Conservation (phyloP, 1,140 invertebrate genomes). For the Brachionus calyciflorus region DNA sequence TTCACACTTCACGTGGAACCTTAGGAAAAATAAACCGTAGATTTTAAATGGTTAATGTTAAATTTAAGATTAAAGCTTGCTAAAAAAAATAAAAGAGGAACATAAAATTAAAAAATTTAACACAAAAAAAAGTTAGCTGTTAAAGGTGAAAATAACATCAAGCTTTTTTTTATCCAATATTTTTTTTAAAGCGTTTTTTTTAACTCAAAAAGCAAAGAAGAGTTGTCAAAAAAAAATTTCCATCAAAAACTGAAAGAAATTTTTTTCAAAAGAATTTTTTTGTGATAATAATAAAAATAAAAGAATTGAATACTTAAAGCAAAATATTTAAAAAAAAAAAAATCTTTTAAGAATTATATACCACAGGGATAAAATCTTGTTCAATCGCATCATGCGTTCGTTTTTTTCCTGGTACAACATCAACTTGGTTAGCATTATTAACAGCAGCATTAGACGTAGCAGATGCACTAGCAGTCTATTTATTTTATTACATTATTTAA, state of each 20-base stretch:
- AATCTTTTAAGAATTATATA: constrained; percentile 29
- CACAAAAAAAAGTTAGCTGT: too few relatives aligned
- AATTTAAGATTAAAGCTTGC: background rate
- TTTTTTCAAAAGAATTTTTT: background rate
- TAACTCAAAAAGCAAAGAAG: background rate
- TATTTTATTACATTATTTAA: background rate
- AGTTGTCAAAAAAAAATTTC: too few relatives aligned
- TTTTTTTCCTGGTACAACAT: constrained; percentile 47
- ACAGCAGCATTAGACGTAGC: constrained; percentile 36
- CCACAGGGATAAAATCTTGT: constrained; percentile 45
- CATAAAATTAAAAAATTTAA: too few relatives aligned
- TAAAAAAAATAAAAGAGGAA: background rate
- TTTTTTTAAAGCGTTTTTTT: background rate
- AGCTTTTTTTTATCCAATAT: constrained; percentile 28
- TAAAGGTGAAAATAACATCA: background rate
- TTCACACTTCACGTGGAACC: too few relatives aligned
- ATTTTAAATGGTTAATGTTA: background rate
- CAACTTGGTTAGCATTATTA: constrained; percentile 41
- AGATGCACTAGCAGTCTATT: constrained; percentile 46
- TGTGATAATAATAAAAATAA: background rate
- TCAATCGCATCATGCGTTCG: constrained; percentile 45
- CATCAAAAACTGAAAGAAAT: too few relatives aligned
- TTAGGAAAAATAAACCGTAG: too few relatives aligned
- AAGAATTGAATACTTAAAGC: background rate
- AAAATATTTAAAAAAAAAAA: constrained; percentile 46